Evolutionary conservation across 1,140 invertebrate species (phyloP).

Genomic region (Drosophila grimshawi): DNA sequence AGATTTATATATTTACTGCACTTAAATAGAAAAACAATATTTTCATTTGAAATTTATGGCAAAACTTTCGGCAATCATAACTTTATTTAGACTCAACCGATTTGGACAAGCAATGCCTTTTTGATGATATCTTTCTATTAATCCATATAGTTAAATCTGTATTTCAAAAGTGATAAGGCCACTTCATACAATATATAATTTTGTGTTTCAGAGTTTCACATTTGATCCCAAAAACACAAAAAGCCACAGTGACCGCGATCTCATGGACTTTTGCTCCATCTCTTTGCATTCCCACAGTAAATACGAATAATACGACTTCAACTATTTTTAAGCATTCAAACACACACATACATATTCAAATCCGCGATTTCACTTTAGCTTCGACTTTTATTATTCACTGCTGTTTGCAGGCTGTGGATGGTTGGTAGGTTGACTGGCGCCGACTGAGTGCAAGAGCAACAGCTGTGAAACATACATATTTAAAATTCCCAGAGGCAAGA

Average conservation of each 20-base stretch:
- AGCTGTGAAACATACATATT: conserved; percentile 52
- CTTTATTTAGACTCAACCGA: too few species aligned
- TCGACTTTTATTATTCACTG: conserved; percentile 54
- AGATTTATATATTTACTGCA: neutral
- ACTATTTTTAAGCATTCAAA: conserved; percentile 34
- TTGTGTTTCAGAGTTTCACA: conserved; percentile 3
- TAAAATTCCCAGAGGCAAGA: conserved; percentile 60
- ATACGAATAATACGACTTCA: conserved; percentile 57
- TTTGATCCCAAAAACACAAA: conserved; percentile 8
- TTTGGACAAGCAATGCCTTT: too few species aligned
- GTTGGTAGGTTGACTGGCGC: conserved; percentile 5
- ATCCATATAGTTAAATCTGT: too few species aligned
- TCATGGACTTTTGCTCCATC: conserved; percentile 49
- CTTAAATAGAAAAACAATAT: too few species aligned
- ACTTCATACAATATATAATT: neutral
- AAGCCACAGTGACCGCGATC: conserved; percentile 59
- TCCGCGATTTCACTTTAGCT: conserved; percentile 59
- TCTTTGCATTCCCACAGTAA: conserved; percentile 61
- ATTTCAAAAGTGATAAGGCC: neutral
- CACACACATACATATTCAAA: conserved; percentile 44
- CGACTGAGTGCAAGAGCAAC: conserved; percentile 42
- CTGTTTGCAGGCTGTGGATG: conserved; percentile 32
- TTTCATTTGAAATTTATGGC: too few species aligned
- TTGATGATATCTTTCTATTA: too few species aligned
- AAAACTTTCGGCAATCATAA: too few species aligned